Evolutionary conservation across 2,888 invertebrate species (phyloP), one percentile per base, ranked within the genome.

Genomic region (Watsonalla cultraria): DNA sequence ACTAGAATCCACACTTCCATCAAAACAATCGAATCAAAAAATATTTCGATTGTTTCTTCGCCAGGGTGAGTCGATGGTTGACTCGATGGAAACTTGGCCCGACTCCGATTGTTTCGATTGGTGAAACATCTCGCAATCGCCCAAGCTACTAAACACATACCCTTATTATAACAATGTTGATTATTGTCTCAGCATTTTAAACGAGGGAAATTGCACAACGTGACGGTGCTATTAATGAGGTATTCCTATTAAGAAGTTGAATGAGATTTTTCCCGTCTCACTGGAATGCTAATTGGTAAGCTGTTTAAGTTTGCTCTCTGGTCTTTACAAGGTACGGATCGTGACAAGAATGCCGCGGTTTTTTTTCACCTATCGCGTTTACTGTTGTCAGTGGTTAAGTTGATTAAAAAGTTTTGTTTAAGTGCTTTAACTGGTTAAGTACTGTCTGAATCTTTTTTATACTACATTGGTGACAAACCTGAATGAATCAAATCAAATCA

Each of bases 141-240:
- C n/a, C n/a, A n/a, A n/a, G n/a, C 24, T 14, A 49, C 15, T 78
- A 79, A 80, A 80, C 79, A 78, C 75, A 76, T 77, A 80, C 69
- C 70, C 66, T 76, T 75, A 73, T 78, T 76, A 78, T 83, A 84
- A 82, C 80, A 76, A 72, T 68, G 71, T 72, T 79, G 82, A 85
- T 85, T 82, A 86, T 84, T 84, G 84, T 80, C 72, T 68, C 72
- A 76, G 71, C 78, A 76, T 79, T 82, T 81, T 70, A 82, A 82
- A 82, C 76, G 74, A 71, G 74, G 76, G 76, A 77, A 84, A 83
- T 73, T 82, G 76, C 75, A 53, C 61, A 65, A 74, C 83, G 84
- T 82, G 84, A 78, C 70, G 64, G 58, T 63, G 75, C 71, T 82
- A 66, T 68, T 60, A 70, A 77, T 72, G 68, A 64, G 60, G 51